phyloP scores from a whole-genome alignment of 2,113 vertebrate species.

The Syrrhaptes paradoxus region DNA sequence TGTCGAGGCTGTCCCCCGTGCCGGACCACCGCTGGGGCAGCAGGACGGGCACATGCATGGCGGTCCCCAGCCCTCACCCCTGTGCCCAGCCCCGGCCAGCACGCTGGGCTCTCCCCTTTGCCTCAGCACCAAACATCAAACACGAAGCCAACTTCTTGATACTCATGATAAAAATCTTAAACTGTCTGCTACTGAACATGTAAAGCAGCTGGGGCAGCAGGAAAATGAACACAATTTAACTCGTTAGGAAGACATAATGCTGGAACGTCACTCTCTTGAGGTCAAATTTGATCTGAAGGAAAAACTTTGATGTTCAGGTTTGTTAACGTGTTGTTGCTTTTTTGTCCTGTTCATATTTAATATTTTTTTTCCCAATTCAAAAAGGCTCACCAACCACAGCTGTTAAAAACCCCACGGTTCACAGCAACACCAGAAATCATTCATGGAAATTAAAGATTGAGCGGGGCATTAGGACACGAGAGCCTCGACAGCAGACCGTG shows the following conservation, averaged over 20 bases:
- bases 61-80: neutral
- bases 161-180: neutral
- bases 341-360: neutral
- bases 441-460: neutral
- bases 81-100: neutral
- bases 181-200: neutral
- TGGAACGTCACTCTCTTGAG: neutral
- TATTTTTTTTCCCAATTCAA: neutral
- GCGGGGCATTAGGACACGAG: neutral
- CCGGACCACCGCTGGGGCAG: neutral
- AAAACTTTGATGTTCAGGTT: neutral
- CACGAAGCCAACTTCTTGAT: neutral
- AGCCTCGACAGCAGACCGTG: neutral
- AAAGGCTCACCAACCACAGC: neutral
- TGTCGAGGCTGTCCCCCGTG: fast-evolving
- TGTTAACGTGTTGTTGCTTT: neutral
- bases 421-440: neutral
- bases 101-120: neutral
- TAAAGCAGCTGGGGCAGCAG: neutral
- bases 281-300: neutral
- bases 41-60: neutral
- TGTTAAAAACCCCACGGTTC: neutral
- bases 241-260: neutral
- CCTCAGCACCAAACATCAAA: neutral
- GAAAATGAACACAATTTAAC: neutral